Percentiles rank a stretch among this genome's conserved stretches.
Conservation (phyloP, 2,797 vertebrate genomes). For the Eulemur coronatus region DNA sequence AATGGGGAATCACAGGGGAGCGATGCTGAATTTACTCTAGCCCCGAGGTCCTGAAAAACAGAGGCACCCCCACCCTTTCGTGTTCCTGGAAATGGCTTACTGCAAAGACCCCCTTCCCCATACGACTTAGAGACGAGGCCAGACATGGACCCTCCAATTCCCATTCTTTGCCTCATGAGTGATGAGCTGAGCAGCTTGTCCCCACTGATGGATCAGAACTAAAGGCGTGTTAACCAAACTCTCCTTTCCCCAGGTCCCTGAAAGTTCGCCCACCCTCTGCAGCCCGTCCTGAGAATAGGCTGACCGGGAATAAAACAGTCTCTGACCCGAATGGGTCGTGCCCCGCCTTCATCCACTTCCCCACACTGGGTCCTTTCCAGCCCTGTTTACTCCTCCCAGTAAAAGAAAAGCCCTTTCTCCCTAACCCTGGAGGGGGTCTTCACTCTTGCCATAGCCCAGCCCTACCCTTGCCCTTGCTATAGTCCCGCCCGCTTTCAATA, state of each 20-base stretch:
- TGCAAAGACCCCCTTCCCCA: not conserved
- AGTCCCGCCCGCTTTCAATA: not conserved
- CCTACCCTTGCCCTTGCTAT: not conserved
- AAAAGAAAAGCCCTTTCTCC: not conserved
- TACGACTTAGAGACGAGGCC: not conserved
- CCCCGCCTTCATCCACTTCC: not conserved
- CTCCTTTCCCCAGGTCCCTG: not conserved
- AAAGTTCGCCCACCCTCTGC: not conserved
- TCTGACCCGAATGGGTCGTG: not conserved
- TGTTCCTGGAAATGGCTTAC: not conserved
- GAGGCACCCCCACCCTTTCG: not conserved
- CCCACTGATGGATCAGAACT: not conserved
- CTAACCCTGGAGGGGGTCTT: not conserved
- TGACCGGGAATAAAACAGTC: not conserved
- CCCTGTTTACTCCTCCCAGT: not conserved
- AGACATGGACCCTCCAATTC: not conserved
- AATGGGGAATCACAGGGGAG: not conserved
- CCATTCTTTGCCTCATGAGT: not conserved
- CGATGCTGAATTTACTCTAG: not conserved
- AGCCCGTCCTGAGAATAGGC: not conserved
- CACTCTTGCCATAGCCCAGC: not conserved
- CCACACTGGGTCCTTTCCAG: not conserved
- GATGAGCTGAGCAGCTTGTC: not conserved
- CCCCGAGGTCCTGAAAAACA: not conserved
- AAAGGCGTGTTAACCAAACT: not conserved